These are phyloP conservation scores for Callospermophilus lateralis DNA, from an alignment of 2,113 vertebrate genomes.

Conservation along the genomic window DNA sequence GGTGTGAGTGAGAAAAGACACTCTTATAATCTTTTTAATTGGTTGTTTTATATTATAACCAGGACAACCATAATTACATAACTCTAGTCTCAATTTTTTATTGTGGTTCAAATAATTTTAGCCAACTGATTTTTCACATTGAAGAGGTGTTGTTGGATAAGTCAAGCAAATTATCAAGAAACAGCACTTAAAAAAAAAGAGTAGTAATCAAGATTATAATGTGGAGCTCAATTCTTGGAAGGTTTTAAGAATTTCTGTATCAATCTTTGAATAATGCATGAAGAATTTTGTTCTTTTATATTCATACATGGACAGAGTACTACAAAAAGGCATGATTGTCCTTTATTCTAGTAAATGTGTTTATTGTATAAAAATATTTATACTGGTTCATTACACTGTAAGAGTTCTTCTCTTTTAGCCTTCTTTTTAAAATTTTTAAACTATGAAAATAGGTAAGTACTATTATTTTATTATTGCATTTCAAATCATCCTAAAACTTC, in stretches of 20 bases:
- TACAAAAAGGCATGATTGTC: neutral
- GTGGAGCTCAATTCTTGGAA: neutral
- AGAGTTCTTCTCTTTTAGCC: neutral
- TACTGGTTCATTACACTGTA: neutral
- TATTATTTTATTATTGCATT: neutral
- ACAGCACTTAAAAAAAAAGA: constrained; percentile 31
- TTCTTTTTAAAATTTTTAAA: neutral
- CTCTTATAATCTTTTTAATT: constrained; percentile 71
- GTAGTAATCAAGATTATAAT: constrained; percentile 38
- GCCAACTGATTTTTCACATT: constrained; percentile 60
- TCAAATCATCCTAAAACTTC: neutral
- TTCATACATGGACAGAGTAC: neutral
- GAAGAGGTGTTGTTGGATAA: constrained; percentile 55
- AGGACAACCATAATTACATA: constrained; percentile 77
- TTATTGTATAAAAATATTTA: neutral
- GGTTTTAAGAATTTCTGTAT: neutral
- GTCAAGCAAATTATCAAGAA: constrained; percentile 64
- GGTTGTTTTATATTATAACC: constrained; percentile 64
- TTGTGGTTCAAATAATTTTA: constrained; percentile 65
- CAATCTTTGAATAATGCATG: constrained; percentile 5
- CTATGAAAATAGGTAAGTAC: neutral
- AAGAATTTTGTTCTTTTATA: constrained; percentile 28
- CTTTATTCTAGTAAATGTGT: constrained; percentile 14
- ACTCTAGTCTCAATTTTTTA: constrained; percentile 47
- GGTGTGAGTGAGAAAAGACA: constrained; percentile 71